These are phyloP conservation scores for Calypte anna DNA, from an alignment of 2,113 vertebrate species.

Conservation along the genomic window DNA sequence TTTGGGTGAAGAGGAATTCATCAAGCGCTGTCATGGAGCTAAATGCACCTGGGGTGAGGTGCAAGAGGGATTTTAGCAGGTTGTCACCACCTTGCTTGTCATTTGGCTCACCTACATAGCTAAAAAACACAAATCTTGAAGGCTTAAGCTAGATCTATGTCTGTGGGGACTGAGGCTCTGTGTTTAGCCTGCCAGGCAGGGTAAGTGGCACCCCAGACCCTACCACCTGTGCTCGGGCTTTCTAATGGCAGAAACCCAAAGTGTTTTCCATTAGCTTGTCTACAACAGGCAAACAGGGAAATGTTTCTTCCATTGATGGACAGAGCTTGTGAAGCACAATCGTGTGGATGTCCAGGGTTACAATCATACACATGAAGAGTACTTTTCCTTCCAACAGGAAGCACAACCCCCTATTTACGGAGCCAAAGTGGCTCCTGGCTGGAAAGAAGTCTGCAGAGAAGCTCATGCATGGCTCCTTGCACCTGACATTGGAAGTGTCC, in stretches of 20 bases:
- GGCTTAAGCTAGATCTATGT: background rate
- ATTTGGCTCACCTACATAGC: background rate
- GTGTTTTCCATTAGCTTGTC: background rate
- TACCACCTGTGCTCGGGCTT: background rate
- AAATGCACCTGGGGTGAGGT: background rate
- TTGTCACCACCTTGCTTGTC: background rate
- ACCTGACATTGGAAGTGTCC: background rate
- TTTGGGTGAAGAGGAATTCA: background rate
- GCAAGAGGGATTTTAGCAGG: background rate
- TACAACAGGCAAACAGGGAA: fast-evolving
- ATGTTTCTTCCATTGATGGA: background rate
- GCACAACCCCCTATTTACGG: background rate
- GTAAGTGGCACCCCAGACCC: background rate
- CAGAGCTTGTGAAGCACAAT: background rate
- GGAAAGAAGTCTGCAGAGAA: fast-evolving
- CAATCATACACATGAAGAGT: fast-evolving
- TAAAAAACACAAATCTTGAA: background rate
- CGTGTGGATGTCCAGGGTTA: too few relatives aligned
- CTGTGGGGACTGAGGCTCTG: background rate
- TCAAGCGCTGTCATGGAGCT: background rate
- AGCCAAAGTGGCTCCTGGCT: background rate
- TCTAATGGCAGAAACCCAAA: fast-evolving
- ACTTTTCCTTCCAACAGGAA: background rate
- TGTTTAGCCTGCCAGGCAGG: background rate
- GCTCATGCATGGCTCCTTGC: background rate